These are phyloP conservation scores for Channallabes apus DNA, from an alignment of 2,797 vertebrate species.

Conservation along the genomic window DNA sequence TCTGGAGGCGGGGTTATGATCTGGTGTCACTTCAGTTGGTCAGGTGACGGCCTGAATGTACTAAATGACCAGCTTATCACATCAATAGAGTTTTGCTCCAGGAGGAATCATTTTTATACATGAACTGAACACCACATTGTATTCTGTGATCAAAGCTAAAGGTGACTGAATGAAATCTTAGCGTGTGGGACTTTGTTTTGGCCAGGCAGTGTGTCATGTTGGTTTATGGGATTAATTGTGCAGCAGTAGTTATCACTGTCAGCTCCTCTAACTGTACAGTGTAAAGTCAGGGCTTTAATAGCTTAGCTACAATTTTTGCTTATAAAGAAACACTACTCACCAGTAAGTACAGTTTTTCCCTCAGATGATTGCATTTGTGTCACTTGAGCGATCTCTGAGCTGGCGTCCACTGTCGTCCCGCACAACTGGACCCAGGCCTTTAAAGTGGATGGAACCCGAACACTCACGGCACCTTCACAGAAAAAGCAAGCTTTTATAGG, in stretches of 20 bases:
- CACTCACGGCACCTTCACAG: slow-evolving; percentile 78
- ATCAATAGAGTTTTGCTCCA: too few species aligned
- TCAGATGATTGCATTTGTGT: slow-evolving; percentile 65
- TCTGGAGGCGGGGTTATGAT: too few species aligned
- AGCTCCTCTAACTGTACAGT: neutral
- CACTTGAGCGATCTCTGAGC: slow-evolving; percentile 80
- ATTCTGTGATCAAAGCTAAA: too few species aligned
- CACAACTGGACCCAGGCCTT: slow-evolving; percentile 77
- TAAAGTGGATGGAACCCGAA: slow-evolving; percentile 84
- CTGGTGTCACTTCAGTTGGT: too few species aligned
- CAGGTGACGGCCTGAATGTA: too few species aligned
- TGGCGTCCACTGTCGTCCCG: slow-evolving; percentile 80
- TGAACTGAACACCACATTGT: too few species aligned
- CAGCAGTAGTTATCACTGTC: neutral
- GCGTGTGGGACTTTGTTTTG: too few species aligned
- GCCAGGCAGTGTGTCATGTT: too few species aligned
- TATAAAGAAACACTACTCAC: slow-evolving; percentile 66
- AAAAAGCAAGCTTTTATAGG: neutral
- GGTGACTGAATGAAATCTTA: too few species aligned
- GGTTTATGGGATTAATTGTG: too few species aligned
- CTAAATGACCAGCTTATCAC: too few species aligned
- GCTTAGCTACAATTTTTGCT: neutral
- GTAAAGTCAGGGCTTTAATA: neutral
- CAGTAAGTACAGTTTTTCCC: slow-evolving; percentile 73
- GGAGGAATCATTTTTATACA: too few species aligned